Evolutionary conservation across 2,797 vertebrate genomes (phyloP).

Genomic region (Onychomys leucogaster): DNA sequence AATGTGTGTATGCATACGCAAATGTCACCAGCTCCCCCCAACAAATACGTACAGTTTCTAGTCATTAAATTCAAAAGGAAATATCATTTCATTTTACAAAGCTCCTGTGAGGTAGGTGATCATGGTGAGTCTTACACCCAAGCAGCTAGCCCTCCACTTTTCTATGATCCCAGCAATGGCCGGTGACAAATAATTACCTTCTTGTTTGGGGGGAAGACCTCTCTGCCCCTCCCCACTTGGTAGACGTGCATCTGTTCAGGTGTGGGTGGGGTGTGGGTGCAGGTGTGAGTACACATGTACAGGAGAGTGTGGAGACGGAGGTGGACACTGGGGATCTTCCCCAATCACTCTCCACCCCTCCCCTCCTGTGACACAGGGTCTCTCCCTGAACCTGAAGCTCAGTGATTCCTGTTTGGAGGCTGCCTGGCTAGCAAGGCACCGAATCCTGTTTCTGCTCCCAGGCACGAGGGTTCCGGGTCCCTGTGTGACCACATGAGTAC

Average conservation of each 20-base stretch:
- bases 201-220: too few species aligned
- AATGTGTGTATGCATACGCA: background rate
- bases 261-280: background rate
- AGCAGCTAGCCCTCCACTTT: rapidly evolving
- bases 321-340: background rate
- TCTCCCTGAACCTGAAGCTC: background rate
- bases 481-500: too few species aligned
- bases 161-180: background rate
- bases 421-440: background rate
- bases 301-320: background rate
- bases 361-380: too few species aligned
- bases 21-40: background rate
- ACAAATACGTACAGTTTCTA: background rate
- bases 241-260: background rate
- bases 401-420: background rate
- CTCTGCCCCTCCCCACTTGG: background rate
- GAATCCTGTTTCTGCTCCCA: background rate
- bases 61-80: background rate
- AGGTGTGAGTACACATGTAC: background rate
- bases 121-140: background rate
- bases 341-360: background rate
- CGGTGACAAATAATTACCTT: background rate
- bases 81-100: background rate
- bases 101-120: background rate
- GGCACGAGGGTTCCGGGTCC: background rate